These are phyloP conservation scores for Oxyura jamaicensis DNA, from an alignment of 2,113 vertebrate species.

Conservation along the genomic window DNA sequence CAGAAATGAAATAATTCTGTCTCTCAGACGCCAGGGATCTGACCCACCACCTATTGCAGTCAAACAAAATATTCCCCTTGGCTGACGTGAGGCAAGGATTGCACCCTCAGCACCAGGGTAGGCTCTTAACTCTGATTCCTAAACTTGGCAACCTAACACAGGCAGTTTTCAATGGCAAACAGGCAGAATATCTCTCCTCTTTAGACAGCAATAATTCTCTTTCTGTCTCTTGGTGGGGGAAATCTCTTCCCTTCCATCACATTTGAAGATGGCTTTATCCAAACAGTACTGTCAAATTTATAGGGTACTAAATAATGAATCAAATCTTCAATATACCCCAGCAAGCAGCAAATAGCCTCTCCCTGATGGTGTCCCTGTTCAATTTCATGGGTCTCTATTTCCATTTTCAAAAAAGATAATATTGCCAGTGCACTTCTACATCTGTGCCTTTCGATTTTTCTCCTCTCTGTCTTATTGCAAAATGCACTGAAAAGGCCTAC, in stretches of 20 bases:
- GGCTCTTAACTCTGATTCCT: conserved; percentile 61
- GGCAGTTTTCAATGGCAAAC: not conserved
- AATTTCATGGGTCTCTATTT: not conserved
- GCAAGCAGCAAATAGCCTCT: not conserved
- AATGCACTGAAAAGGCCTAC: not conserved
- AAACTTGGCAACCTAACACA: conserved; percentile 48
- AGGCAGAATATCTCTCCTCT: conserved; percentile 35
- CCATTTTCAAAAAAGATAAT: not conserved
- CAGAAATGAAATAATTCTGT: conserved; percentile 12
- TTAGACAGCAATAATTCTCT: conserved; percentile 33
- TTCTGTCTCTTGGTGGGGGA: not conserved
- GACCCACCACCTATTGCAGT: not conserved
- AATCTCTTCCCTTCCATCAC: conserved; percentile 30
- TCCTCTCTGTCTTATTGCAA: not conserved
- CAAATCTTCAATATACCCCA: not conserved
- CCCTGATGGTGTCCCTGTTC: not conserved
- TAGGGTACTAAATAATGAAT: conserved; percentile 31
- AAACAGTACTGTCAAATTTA: not conserved
- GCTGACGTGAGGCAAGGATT: conserved; percentile 2
- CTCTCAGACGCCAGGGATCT: not conserved
- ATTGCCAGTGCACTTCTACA: not conserved
- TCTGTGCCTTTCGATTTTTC: not conserved
- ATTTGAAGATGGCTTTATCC: conserved; percentile 27
- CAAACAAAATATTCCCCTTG: not conserved
- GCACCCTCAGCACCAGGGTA: conserved; percentile 1